Base-by-base conservation (phyloP, 2,113 vertebrate genomes). In the Python bivittatus region DNA sequence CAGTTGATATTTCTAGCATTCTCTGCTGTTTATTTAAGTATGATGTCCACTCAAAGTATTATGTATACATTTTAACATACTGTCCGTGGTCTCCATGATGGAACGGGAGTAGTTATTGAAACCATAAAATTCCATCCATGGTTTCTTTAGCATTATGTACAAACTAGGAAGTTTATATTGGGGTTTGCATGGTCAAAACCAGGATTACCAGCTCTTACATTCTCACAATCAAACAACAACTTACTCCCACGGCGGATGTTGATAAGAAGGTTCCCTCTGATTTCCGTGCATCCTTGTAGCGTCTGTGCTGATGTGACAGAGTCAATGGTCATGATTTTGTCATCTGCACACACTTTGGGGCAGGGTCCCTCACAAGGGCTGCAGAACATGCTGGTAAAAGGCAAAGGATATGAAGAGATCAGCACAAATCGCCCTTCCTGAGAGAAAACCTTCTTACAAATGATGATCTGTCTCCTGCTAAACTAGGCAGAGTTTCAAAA, bases 221-320 rank as follows among this genome's bases (percentile, higher is more conserved):
- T 27, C 88, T 12, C 92, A 58, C 4, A 58, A 91, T n/a, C 83
- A n/a, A 88, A 27, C 2, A 6, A 54, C 61, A 96, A 99, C 99
- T 99, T 96, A 99, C 99, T 99, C 96, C 99, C 99, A 72, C 98
- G 97, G 0, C 99, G 99, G 96, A 99, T 99, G 96, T 99, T 99
- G 96, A 99, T 99, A 94, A 99, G 98, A 96, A 99, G 96, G 94
- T 99, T 99, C 93, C 99, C 99, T 90, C 97, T 98, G 94, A 99
- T 98, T 95, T 99, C 97, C 0, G 99, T 99, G 96, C 99, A 99
- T 61, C 98, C 99, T 96, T 98, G 98, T 89, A 99, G 97, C 95
- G 98, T 98, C 94, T 99, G 99, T 56, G 99, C 99, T 5, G 99
- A 98, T 0, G 99, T 98, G 93, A 99, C 98, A 0, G 99, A 99